These are phyloP conservation scores for Pseudorectes ferrugineus DNA, from an alignment of 2,113 vertebrate genomes.

Conservation along the genomic window DNA sequence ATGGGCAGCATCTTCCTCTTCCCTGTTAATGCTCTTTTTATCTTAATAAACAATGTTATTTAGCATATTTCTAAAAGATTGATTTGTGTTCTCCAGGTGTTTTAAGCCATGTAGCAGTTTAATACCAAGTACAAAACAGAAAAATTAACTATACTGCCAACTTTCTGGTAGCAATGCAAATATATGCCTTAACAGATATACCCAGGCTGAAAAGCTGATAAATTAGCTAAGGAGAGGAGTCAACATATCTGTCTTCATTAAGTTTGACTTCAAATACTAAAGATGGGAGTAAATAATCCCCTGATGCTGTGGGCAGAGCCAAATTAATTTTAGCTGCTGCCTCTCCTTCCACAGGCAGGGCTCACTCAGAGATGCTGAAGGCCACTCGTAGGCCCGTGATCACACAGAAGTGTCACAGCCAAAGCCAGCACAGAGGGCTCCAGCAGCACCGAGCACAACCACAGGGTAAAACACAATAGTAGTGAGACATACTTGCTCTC, in stretches of 20 bases:
- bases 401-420: not conserved
- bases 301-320: not conserved
- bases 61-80: not conserved
- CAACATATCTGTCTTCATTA: constrained; percentile 17
- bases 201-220: not conserved
- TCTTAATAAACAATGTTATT: not conserved
- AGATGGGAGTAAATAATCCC: constrained; percentile 12
- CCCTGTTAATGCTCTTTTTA: not conserved
- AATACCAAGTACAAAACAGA: not conserved
- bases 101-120: not conserved
- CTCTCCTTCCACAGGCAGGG: not conserved
- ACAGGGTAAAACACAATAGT: not conserved
- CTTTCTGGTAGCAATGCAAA: not conserved
- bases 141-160: not conserved
- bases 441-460: not conserved
- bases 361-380: not conserved
- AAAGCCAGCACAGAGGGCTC: not conserved
- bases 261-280: constrained; percentile 11
- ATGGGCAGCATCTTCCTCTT: not conserved
- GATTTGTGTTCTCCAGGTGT: not conserved
- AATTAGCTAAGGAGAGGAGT: constrained; percentile 14
- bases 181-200: not conserved
- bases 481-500: not conserved
- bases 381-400: accelerated
- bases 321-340: not conserved